These are phyloP conservation scores for Tortrix viridana DNA, from an alignment of 2,888 invertebrate genomes.

Conservation along the genomic window DNA sequence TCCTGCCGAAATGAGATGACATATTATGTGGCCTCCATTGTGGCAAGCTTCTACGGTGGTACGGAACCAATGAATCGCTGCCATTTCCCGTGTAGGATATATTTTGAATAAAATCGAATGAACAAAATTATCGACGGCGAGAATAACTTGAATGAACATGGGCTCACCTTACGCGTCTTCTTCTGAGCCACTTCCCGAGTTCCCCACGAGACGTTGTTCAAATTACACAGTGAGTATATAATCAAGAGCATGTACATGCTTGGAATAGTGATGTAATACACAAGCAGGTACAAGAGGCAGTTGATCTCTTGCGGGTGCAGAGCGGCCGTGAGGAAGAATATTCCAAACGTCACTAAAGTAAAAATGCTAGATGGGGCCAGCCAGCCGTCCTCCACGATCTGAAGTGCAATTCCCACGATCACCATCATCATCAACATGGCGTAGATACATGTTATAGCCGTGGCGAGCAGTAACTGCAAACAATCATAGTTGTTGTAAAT, in stretches of 20 bases:
- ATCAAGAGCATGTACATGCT: slow-evolving; percentile 97
- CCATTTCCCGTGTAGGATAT: no score
- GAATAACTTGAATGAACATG: not conserved
- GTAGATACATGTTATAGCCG: slow-evolving; percentile 90
- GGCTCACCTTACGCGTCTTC: slow-evolving; percentile 67
- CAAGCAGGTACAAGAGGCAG: slow-evolving; percentile 89
- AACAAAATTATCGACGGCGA: no score
- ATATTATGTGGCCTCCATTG: no score
- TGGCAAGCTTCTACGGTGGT: no score
- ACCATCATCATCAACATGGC: slow-evolving; percentile 95
- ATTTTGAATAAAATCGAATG: no score
- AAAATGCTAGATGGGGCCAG: slow-evolving; percentile 94
- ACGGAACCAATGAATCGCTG: no score
- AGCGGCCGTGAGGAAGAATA: slow-evolving; percentile 86
- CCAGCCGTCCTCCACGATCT: slow-evolving; percentile 91
- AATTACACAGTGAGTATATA: slow-evolving; percentile 95
- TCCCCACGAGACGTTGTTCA: slow-evolving; percentile 97
- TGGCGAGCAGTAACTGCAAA: slow-evolving; percentile 88
- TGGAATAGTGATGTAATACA: slow-evolving; percentile 95
- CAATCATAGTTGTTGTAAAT: slow-evolving; percentile 30
- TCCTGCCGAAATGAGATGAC: no score
- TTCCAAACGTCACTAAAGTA: slow-evolving; percentile 88
- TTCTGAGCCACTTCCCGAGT: slow-evolving; percentile 90
- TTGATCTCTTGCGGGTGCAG: slow-evolving; percentile 91
- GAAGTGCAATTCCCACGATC: slow-evolving; percentile 90